These are phyloP conservation scores for Disparrhopalites patrizii DNA, from an alignment of 2,888 invertebrate genomes.

Conservation along the genomic window DNA sequence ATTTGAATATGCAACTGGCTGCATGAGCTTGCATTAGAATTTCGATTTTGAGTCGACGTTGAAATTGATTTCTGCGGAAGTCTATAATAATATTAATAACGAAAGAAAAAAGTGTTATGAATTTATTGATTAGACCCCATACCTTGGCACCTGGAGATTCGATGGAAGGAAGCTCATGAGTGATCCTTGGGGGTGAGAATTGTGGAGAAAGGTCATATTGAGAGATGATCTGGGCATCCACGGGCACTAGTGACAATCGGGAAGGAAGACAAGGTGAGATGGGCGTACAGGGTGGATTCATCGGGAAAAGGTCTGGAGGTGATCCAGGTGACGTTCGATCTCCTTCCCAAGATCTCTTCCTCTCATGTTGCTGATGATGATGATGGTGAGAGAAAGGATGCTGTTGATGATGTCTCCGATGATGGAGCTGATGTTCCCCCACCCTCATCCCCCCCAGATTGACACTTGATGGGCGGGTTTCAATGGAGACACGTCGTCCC, in stretches of 20 bases:
- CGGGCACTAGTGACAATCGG: not conserved
- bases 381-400: too few species aligned
- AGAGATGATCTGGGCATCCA: not conserved
- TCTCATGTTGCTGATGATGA: too few species aligned
- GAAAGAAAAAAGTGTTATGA: not conserved
- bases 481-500: constrained; percentile 36
- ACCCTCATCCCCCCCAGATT: too few species aligned
- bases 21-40: too few species aligned
- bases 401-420: too few species aligned
- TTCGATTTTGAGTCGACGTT: too few species aligned
- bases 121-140: too few species aligned
- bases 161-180: not conserved
- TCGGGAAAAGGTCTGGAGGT: constrained; percentile 7
- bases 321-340: constrained; percentile 6
- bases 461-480: not conserved
- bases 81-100: too few species aligned
- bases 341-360: too few species aligned
- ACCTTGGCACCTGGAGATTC: not conserved
- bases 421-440: too few species aligned
- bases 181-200: not conserved
- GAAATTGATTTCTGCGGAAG: too few species aligned
- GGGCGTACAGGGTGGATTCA: constrained; percentile 19
- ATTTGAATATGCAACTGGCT: too few species aligned
- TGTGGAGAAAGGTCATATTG: not conserved
- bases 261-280: constrained; percentile 14